Evolutionary conservation across 2,888 invertebrate genomes (phyloP).

Genomic region (Parochlus steinenii): DNA sequence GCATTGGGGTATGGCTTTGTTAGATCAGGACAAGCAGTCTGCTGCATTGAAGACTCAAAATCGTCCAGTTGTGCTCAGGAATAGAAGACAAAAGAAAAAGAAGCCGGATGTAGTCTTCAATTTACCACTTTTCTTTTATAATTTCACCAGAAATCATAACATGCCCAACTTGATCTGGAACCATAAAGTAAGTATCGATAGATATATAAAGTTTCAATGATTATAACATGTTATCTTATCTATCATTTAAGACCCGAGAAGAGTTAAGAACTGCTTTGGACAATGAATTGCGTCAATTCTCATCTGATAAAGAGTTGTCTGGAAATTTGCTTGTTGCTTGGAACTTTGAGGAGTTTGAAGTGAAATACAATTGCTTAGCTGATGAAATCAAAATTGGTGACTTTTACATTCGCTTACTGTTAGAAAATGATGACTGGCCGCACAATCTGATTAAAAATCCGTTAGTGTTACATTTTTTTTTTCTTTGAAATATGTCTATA

Average conservation of each 20-base stretch:
- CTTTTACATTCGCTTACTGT: conserved; percentile 84
- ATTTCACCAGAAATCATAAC: conserved; percentile 86
- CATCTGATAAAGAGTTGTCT: conserved; percentile 75
- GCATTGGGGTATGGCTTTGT: conserved; percentile 47
- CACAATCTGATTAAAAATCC: conserved; percentile 79
- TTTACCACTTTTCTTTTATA: conserved; percentile 79
- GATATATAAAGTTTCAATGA: background rate
- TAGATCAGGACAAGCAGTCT: conserved; percentile 27
- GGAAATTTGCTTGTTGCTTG: conserved; percentile 72
- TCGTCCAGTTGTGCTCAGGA: conserved; percentile 79
- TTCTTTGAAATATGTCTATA: conserved; percentile 1
- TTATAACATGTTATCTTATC: too few relatives aligned
- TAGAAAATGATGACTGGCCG: conserved; percentile 78
- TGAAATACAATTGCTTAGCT: conserved; percentile 81
- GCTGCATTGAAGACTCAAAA: conserved; percentile 30
- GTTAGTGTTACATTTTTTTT: conserved; percentile 40
- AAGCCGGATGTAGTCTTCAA: conserved; percentile 25
- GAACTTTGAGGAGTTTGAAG: conserved; percentile 97
- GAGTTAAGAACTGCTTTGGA: conserved; percentile 84
- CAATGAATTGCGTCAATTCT: conserved; percentile 81
- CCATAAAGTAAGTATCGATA: conserved; percentile 54
- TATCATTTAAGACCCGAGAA: conserved; percentile 64
- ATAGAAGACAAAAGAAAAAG: conserved; percentile 49
- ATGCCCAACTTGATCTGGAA: conserved; percentile 98
- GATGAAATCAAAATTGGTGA: conserved; percentile 98